phyloP scores from a whole-genome alignment of 2,888 invertebrate genomes.

The Pandemis corylana region DNA sequence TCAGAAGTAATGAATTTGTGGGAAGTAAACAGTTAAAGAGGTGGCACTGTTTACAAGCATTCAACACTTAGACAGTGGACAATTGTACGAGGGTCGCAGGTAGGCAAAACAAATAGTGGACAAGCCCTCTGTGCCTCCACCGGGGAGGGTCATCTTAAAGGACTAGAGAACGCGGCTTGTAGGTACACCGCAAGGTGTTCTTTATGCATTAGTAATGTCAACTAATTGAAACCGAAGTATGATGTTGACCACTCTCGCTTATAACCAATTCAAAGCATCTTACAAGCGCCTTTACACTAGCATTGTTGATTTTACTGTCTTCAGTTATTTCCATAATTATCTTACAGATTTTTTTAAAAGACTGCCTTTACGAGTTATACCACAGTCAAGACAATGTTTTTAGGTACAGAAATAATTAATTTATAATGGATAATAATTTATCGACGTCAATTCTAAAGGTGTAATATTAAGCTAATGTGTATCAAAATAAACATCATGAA shows the following conservation, averaged over 20 bases:
- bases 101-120: slow-evolving; percentile 80
- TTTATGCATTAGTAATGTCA: slow-evolving; percentile 80
- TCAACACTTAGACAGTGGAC: slow-evolving; percentile 79
- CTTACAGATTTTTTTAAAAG: background rate
- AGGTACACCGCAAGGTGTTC: slow-evolving; percentile 70
- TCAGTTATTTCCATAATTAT: background rate
- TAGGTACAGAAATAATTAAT: too few species aligned
- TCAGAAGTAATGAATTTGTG: slow-evolving; percentile 50
- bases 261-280: slow-evolving; percentile 65
- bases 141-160: slow-evolving; percentile 77
- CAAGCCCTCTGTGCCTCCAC: slow-evolving; percentile 67
- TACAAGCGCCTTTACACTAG: slow-evolving; percentile 9
- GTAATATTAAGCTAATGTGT: too few species aligned
- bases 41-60: slow-evolving; percentile 79
- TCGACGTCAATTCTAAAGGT: background rate
- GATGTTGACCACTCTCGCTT: slow-evolving; percentile 63
- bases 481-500: background rate
- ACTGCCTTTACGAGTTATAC: background rate
- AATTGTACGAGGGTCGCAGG: slow-evolving; percentile 77
- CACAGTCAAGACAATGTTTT: too few species aligned
- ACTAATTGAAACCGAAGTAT: slow-evolving; percentile 80
- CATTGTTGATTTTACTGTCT: background rate
- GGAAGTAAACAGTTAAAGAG: slow-evolving; percentile 66
- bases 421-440: background rate
- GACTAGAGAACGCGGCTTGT: slow-evolving; percentile 73